Evolutionary conservation across 1,140 invertebrate species (phyloP), one percentile per base, ranked within the genome.

Genomic region (Augochlora pura): DNA sequence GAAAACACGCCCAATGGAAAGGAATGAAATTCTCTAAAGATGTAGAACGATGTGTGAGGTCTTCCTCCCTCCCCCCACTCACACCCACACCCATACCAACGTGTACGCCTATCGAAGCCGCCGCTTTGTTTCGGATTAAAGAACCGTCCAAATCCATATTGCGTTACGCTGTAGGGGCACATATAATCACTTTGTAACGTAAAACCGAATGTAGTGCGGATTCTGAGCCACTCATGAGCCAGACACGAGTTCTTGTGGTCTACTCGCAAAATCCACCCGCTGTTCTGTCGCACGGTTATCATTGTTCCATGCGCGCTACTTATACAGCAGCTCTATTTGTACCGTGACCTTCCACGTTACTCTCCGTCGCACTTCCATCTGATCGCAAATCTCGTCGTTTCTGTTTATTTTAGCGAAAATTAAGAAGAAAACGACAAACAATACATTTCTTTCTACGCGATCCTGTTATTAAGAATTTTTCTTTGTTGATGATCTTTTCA

Each of bases 41-140:
- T 46, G 27, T 66, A 4, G 57, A 60, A 80, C 84, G 69, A 80
- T 82, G 86, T 86, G 89, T 89, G 88, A 77, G 89, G 87, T 88
- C 87, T 59, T 25, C 71, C 46, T 4, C 32, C 1, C 32, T 2
- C 1, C 32, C 4, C 32, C 1, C 32, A 32, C 32, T 4, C 32
- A 32, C 32, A 32, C 32, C 32, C 1, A 32, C 32, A 32, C 32
- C 49, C 78, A 80, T 71, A 76, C 69, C 57, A 27, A 77, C 68
- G 49, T 67, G 39, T 32, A 46, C 46, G 54, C 46, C 38, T 39
- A 54, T 57, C 65, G 65, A 76, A 73, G 78, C 60, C 64, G 57
- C 23, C 77, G 83, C 88, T 86, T 88, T 85, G 88, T 89, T 87
- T 89, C 85, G 82, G 86, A 90, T 89, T 88, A 88, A 88, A 76